Base-by-base conservation (phyloP, 1,140 invertebrate species). In the Drosophila eugracilis region DNA sequence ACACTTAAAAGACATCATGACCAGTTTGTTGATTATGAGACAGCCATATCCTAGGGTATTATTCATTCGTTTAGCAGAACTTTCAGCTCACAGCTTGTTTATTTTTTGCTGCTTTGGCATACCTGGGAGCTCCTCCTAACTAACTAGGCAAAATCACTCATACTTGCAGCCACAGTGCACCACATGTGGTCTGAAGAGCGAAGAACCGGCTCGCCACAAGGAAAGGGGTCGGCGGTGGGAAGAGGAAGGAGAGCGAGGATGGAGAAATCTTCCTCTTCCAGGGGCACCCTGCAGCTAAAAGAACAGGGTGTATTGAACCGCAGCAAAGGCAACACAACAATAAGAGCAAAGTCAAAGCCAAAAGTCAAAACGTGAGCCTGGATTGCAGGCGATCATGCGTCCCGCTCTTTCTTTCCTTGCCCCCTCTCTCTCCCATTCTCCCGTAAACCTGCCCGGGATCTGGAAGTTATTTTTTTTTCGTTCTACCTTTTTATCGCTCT, bases 341-440 rank as follows among this genome's bases (percentile, higher is more conserved):
- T 47, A 32, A 58, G 55, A 71, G 50, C 67, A 70, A 41, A 71
- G 67, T 34, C 55, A 58, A 75, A 88, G 83, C 84, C 83, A 88
- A 88, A 88, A 88, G 83, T 88, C 83, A 88, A 88, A 88, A 88
- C 83, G 83, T 88, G 83, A 88, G 83, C 84, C 84, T 88, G 75
- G 75, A 62, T 59, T 42, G 37, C 72, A 69, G 50, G 73, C 54
- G 36, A 74, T 63, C 71, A 45, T 32, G 32, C 19, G 50, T 19
- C 34, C 30, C 10, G 14, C 24, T 28, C 41, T 15, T n/a, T 12
- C 59, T 10, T 19, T 12, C 10, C 32, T 5, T n/a, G 4, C 15
- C 28, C 26, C 22, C 26, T 28, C 32, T 37, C 17, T 4, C 19
- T 22, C 12, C 19, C 12, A 1, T 2, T 1, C 5, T 45, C 7